Base-by-base conservation (phyloP, 1,140 invertebrate genomes). In the Brachionus calyciflorus region DNA sequence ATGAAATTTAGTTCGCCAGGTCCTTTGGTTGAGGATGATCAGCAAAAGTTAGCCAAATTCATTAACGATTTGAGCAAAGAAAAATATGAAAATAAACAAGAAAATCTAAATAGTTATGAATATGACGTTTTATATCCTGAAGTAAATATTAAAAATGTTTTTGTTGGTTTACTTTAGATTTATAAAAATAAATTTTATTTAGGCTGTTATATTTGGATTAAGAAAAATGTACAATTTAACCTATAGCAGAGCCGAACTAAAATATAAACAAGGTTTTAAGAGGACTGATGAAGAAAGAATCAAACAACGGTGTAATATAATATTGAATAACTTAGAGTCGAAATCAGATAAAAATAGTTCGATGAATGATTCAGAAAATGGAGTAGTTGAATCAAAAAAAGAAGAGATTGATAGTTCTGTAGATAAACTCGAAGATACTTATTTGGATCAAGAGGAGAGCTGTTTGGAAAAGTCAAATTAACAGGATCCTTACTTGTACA, bases 1-100 rank as follows among this genome's bases (percentile, higher is more conserved):
- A 73, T 73, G 69, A 55, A 73, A 51, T 73, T 73, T 24, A 41
- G 46, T 51, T 73, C 69, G 24, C 69, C 69, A 10, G 69, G 69
- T 9, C 69, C 69, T 21, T 37, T 73, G 7, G 37, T 73, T 51
- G 26, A 73, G 26, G 69, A 73, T 1, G 46, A 73, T 49, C 69
- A 73, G 46, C 46, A 51, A 49, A 55, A 73, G 24, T 24, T 73
- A 9, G 69, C 69, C 1, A 30, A 49, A 5, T 55, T 73, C 17
- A 37, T 73, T 0, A 73, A 19, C 17, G 30, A 51, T 26, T 24
- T 73, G n/a, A 17, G 28, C 30, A 51, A 49, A 51, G 9, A n/a
- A 33, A 49, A 73, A 24, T 73, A 51, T 24, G 30, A 19, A 51
- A 73, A 73, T 55, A 73, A 73, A 73, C 69, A 44, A 14, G 46